Conservation (phyloP, 2,113 vertebrate species). For the Raphicerus campestris region DNA sequence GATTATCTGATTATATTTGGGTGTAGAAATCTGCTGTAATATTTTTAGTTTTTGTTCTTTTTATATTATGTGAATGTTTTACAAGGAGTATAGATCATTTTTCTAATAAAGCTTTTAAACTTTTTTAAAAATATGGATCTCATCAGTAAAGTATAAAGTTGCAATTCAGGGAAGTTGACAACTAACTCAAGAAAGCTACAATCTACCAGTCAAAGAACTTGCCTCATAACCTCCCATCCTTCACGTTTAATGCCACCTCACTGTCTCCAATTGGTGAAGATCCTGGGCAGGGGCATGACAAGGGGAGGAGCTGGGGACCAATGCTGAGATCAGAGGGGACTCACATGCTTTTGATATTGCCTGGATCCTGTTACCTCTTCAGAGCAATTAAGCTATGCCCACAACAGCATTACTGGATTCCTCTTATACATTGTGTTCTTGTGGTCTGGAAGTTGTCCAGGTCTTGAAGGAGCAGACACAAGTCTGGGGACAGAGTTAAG, state of each 20-base stretch:
- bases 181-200: constrained; percentile 54
- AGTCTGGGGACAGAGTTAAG: constrained; percentile 58
- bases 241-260: neutral
- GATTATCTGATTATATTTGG: constrained; percentile 26
- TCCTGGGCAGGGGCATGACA: neutral
- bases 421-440: constrained; percentile 46
- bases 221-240: neutral
- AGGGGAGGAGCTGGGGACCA: neutral
- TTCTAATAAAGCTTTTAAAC: constrained; percentile 63
- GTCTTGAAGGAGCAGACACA: constrained; percentile 54
- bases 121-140: constrained; percentile 62
- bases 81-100: constrained; percentile 55
- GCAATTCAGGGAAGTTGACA: constrained; percentile 43
- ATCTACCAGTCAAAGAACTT: neutral
- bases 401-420: constrained; percentile 47
- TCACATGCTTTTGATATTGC: neutral
- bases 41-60: constrained; percentile 46
- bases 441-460: constrained; percentile 50
- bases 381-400: constrained; percentile 62
- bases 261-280: neutral
- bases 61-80: constrained; percentile 41
- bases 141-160: constrained; percentile 45
- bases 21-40: constrained; percentile 15
- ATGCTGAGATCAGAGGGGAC: neutral
- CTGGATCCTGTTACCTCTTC: constrained; percentile 27